These are phyloP conservation scores for Alloplasta piceator DNA, from an alignment of 2,888 invertebrate genomes.

Conservation along the genomic window DNA sequence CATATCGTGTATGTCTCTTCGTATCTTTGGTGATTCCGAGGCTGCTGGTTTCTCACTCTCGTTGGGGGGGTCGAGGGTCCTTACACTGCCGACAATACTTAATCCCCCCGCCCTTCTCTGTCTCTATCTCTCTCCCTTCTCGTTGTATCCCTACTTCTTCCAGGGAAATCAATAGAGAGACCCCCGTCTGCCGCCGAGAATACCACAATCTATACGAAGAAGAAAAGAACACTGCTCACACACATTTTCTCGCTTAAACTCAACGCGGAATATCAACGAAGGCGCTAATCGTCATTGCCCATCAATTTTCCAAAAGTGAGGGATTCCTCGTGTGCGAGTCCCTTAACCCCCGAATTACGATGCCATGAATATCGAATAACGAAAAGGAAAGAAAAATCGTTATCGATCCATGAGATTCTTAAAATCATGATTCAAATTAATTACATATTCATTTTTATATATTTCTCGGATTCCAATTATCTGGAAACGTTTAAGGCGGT, in stretches of 20 bases:
- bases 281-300: conserved; percentile 1
- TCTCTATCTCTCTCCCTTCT: conserved; percentile 40
- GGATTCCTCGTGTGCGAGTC: not conserved
- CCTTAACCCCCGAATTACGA: conserved; percentile 1
- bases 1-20: conserved; percentile 43
- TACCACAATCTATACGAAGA: conserved; percentile 46
- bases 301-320: not conserved
- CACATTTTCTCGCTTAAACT: not conserved
- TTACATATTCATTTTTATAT: not conserved
- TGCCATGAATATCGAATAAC: conserved; percentile 17
- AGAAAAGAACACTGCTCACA: conserved; percentile 43
- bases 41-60: conserved; percentile 4
- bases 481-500: no score
- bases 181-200: conserved; percentile 67
- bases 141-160: conserved; percentile 66
- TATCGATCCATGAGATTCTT: not conserved
- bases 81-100: conserved; percentile 71
- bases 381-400: not conserved
- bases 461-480: no score
- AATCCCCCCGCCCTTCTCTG: conserved; percentile 72
- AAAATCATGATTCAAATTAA: not conserved
- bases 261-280: conserved; percentile 1
- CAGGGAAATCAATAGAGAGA: conserved; percentile 73
- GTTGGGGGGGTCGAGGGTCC: conserved; percentile 53
- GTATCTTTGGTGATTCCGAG: conserved; percentile 49